A percentile compares a stretch with the other conserved stretches of the same genome.
Evolutionary conservation across 2,888 invertebrate species (phyloP).

Genomic region (Limnephilus auricula): DNA sequence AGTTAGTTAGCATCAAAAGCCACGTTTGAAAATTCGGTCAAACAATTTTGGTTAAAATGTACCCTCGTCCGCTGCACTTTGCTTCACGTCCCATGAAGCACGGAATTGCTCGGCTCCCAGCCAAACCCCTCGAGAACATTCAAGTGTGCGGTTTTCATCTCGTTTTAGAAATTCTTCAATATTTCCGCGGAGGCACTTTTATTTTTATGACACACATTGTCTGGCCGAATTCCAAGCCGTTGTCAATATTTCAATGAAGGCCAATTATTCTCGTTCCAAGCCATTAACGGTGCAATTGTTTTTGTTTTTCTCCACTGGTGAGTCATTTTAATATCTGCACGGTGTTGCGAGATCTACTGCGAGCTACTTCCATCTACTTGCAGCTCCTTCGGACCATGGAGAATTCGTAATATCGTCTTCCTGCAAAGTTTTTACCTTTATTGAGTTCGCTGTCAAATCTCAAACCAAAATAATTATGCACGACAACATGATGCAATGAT

Average conservation of each 20-base stretch:
- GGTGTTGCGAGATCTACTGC: constrained; percentile 25
- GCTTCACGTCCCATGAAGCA: background rate
- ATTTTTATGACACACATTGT: constrained; percentile 40
- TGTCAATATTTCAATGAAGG: constrained; percentile 38
- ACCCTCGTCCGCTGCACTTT: background rate
- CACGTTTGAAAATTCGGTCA: background rate
- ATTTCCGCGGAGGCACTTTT: constrained; percentile 25
- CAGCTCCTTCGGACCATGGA: background rate
- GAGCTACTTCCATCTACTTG: background rate
- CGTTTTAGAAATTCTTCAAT: constrained; percentile 32
- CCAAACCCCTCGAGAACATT: background rate
- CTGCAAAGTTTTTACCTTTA: background rate
- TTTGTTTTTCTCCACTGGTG: constrained; percentile 30
- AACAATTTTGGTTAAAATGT: background rate
- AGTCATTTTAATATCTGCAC: constrained; percentile 7
- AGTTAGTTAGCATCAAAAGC: background rate
- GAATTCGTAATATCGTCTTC: background rate
- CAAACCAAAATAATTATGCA: background rate
- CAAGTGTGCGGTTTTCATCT: constrained; percentile 22
- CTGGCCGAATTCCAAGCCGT: constrained; percentile 42
- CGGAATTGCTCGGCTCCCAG: background rate
- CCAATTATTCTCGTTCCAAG: constrained; percentile 39
- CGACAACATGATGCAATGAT: background rate
- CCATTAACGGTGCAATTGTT: constrained; percentile 36
- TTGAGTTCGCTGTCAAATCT: background rate